Evolutionary conservation across 2,113 vertebrate genomes (phyloP).

Genomic region (Tiliqua scincoides): DNA sequence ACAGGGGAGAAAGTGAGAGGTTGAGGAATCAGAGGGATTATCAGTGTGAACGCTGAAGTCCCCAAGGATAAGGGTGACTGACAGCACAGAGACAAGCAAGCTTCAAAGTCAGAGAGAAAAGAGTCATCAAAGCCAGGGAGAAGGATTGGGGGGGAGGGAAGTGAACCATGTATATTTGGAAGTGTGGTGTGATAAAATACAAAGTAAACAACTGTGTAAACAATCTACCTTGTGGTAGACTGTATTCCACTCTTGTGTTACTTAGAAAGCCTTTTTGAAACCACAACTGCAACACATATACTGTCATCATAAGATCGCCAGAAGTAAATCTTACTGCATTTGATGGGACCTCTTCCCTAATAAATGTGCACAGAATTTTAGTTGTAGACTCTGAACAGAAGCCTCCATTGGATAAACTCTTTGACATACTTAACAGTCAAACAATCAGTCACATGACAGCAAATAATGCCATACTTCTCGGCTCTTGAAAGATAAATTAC

Average conservation of each 20-base stretch:
- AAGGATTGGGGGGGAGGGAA: background rate
- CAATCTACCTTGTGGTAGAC: background rate
- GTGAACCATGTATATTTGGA: background rate
- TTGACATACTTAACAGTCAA: background rate
- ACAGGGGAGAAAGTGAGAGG: background rate
- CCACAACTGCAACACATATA: background rate
- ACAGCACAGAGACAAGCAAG: background rate
- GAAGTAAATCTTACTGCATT: background rate
- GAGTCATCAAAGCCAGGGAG: background rate
- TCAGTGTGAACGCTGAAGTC: background rate
- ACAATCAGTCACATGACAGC: background rate
- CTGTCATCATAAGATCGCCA: background rate
- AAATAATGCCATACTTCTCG: background rate
- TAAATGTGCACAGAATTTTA: background rate
- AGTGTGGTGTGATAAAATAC: background rate
- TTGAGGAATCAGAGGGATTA: background rate
- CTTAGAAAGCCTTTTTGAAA: background rate
- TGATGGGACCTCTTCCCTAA: background rate
- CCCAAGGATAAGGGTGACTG: background rate
- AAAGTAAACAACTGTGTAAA: background rate
- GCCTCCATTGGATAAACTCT: background rate
- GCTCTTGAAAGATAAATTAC: background rate
- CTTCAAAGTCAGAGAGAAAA: background rate
- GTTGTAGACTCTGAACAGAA: background rate
- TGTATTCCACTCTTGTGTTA: background rate